Evolutionary conservation across 2,888 invertebrate genomes (phyloP), one percentile per base, ranked within the genome.

Genomic region (Periphyllus acericola): DNA sequence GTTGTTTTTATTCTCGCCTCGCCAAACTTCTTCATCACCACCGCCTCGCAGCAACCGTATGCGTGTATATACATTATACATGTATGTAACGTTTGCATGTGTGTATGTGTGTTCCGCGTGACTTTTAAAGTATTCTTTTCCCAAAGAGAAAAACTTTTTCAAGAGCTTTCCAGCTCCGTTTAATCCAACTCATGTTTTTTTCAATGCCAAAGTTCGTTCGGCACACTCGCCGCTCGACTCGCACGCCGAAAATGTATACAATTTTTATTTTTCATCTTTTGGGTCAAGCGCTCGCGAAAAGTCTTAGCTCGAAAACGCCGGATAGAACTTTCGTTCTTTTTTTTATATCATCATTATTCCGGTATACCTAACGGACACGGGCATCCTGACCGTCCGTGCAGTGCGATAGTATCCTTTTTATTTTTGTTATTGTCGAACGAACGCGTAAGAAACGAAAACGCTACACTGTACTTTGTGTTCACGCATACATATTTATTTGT

Each of bases 131-230:
- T 83, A 86, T 80, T 72, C 29, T 79, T 68, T 72, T 74, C 32
- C 83, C 14, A 60, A 40, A 81, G 32, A n/a, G 19, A 55, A 84
- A 83, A 86, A 86, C 79, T 86, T 87, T 87, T 87, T 74, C 80
- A 29, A 87, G 66, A 87, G 86, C 60, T 60, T 72, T 29, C 60
- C n/a, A 19, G 25, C 72, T 60, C 25, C 66, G 86, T 87, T 87
- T 87, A 87, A 80, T 87, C 72, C 40, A 17, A 66, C 86, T 80
- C 55, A 46, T 74, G 86, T 60, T 87, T 87, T 87, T 71, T 86
- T 86, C 71, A 72, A 60, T 80, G 71, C 55, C 36, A 21, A 79
- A 86, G 34, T 86, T 79, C 46, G 79, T 52, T 46, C 68, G 17
- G 40, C 75, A n/a, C 80, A 3, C 36, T 8, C 34, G 40, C n/a